Evolutionary conservation across 2,888 invertebrate genomes (phyloP), one percentile per base, ranked within the genome.

Genomic region (Aphidoletes aphidimyza): DNA sequence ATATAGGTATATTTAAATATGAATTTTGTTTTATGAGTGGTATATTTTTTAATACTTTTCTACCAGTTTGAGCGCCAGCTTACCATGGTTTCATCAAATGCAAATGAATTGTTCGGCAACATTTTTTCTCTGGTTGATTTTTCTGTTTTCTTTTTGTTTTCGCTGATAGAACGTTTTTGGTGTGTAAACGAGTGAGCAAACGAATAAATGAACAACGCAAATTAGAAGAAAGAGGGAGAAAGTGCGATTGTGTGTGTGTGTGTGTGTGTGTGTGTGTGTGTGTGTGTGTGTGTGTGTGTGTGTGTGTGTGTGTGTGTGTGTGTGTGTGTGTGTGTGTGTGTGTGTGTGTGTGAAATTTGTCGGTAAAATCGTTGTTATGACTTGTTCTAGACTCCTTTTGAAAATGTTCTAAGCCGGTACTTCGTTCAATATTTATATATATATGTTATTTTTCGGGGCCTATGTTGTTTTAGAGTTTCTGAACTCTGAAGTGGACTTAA

Each of bases 341-440:
- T 22, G 54, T n/a, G 22, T 22, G n/a, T 54, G 22, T 54, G 54
- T 22, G 22, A 22, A n/a, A 54, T 54, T 54, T 54, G 54, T 54
- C 54, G 54, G 54, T 54, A 22, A 54, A 69, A 26, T 69, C 3
- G 69, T 30, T 30, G 69, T 69, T 14, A 14, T 30, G 30, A 9
- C 14, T 42, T 42, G 8, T 42, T 42, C 14, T 42, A 6, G 42
- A 42, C 42, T 54, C 9, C 26, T 14, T 69, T 69, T 30, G 14
- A 69, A 30, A 30, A 14, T n/a, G n/a, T 69, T 69, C 69, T 30
- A 69, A 69, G 69, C 69, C 34, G 14, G 69, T 69, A 30, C 69
- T 69, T 69, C 34, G 69, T 69, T 69, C 69, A 69, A 69, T 69
- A 69, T 69, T 69, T 69, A 69, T 69, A 69, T 14, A 30, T 22